Evolutionary conservation across 1,140 invertebrate species (phyloP), one percentile per base, ranked within the genome.

Genomic region (Nephila pilipes): DNA sequence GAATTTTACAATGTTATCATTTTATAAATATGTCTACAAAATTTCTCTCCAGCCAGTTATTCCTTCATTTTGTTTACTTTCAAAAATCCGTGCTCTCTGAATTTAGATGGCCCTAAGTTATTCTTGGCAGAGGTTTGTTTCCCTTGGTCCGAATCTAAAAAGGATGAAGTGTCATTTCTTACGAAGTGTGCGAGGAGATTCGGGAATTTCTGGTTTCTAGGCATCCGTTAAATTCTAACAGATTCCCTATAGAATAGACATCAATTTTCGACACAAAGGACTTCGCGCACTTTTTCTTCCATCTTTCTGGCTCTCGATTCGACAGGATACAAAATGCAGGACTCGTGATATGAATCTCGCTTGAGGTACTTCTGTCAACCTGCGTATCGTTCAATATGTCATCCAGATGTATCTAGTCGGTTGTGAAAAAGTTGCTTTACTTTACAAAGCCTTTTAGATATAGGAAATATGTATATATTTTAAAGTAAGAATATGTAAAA

Each of bases 81-180:
- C 38, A n/a, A 0, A 10, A n/a, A 58, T 58, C 58, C 79, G 32
- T 46, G 12, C 29, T 85, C 58, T 85, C 29, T 85, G 83, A 85
- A 85, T 85, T 85, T 85, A 85, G 83, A 85, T 85, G 57, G 83
- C 55, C 58, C 58, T 85, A 57, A 85, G 54, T 29, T 32, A 85
- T 18, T 54, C 25, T 29, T 85, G 83, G 32, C 58, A 58, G 29
- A 25, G 79, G 83, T 58, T 58, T 58, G 57, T 6, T 4, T 16
- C n/a, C n/a, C n/a, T n/a, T n/a, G n/a, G n/a, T n/a, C n/a, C n/a
- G n/a, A n/a, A n/a, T 38, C 79, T 4, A 14, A 22, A 80, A 36
- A 38, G 38, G 14, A 22, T n/a, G 32, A 20, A 20, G 18, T 5
- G 18, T 16, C 12, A 46, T 36, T n/a, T 20, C 2, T 22, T 1